Evolutionary conservation across 2,113 vertebrate species (phyloP).

Genomic region (Morone chrysops): DNA sequence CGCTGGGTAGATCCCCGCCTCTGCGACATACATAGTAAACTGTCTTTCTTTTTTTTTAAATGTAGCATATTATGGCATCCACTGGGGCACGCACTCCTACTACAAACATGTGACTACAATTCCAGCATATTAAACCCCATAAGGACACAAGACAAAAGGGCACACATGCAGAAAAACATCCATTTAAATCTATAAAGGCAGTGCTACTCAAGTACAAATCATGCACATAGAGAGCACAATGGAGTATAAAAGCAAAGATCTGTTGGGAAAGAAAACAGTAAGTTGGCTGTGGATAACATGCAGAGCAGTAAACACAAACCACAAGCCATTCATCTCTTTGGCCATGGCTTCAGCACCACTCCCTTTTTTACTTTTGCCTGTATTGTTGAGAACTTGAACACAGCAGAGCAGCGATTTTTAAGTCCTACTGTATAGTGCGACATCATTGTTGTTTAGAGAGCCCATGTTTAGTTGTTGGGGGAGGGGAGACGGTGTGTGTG

Average conservation of each 20-base stretch:
- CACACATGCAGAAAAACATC: not conserved
- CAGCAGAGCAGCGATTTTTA: slow-evolving; percentile 4
- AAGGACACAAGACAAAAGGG: not conserved
- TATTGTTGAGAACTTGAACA: not conserved
- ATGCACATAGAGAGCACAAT: slow-evolving; percentile 15
- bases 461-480: slow-evolving; percentile 52
- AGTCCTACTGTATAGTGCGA: slow-evolving; percentile 25
- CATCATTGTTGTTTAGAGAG: slow-evolving; percentile 35
- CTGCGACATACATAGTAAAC: slow-evolving; percentile 2
- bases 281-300: slow-evolving; percentile 3
- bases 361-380: not conserved
- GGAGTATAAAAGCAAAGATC: slow-evolving; percentile 18
- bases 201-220: slow-evolving; percentile 2
- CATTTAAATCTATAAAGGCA: not conserved
- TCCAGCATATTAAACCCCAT: not conserved
- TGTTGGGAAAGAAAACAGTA: slow-evolving; percentile 7
- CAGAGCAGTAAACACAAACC: not conserved
- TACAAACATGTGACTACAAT: slow-evolving; percentile 3
- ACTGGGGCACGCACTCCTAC: not conserved
- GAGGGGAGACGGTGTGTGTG: slow-evolving; percentile 38
- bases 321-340: not conserved
- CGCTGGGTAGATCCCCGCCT: slow-evolving; percentile 47
- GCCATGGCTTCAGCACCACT: not conserved
- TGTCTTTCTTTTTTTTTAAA: not conserved
- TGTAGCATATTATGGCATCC: not conserved